A percentile compares a stretch with the other conserved stretches of the same genome.
These are phyloP conservation scores for Drosophila meridionalis DNA, from an alignment of 2,888 invertebrate genomes.

Conservation along the genomic window DNA sequence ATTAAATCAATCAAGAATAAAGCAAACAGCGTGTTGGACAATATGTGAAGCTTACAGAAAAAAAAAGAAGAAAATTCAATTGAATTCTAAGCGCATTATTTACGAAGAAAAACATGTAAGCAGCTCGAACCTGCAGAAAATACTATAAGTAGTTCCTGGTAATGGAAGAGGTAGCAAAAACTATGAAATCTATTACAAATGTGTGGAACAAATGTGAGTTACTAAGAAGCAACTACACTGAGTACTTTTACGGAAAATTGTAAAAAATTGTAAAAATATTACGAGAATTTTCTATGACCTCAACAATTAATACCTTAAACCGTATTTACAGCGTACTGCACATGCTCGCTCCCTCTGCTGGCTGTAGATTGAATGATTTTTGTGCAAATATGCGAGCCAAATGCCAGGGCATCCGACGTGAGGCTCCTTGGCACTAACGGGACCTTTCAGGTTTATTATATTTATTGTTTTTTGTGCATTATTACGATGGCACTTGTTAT, in stretches of 20 bases:
- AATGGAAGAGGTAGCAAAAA: neutral
- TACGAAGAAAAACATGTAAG: neutral
- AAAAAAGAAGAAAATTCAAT: neutral
- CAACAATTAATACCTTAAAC: conserved; percentile 32
- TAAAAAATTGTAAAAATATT: neutral
- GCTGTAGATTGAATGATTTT: conserved; percentile 29
- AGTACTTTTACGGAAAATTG: neutral
- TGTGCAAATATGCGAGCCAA: conserved; percentile 49
- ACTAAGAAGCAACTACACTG: neutral
- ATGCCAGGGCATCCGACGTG: conserved; percentile 27
- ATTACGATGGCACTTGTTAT: conserved; percentile 63
- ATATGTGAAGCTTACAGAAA: neutral
- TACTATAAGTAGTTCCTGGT: neutral
- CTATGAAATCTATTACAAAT: neutral
- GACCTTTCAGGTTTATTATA: conserved; percentile 56
- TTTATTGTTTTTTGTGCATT: conserved; percentile 62
- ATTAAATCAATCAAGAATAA: conserved; percentile 6
- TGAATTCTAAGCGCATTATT: neutral
- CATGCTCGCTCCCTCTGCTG: neutral
- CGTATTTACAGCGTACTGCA: conserved; percentile 6
- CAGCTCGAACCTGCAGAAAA: neutral
- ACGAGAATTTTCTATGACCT: conserved; percentile 20
- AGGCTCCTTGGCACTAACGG: conserved; percentile 43
- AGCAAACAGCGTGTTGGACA: neutral
- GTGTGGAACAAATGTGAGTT: neutral